phyloP scores from a whole-genome alignment of 2,888 invertebrate species.

The Aspidiotus destructor region DNA sequence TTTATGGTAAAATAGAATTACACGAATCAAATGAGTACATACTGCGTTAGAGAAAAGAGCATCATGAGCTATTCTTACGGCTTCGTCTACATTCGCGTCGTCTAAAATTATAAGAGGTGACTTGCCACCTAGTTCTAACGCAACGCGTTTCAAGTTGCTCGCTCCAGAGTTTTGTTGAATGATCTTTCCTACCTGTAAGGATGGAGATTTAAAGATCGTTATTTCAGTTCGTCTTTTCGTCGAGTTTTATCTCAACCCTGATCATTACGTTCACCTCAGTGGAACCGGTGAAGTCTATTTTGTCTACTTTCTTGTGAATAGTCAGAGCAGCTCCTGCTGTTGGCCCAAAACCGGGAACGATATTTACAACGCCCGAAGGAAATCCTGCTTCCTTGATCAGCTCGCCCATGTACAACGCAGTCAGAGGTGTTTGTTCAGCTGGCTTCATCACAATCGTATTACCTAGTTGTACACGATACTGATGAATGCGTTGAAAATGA shows the following conservation, averaged over 20 bases:
- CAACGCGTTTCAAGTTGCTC: constrained; percentile 70
- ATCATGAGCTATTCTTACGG: constrained; percentile 36
- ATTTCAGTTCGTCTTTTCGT: background rate
- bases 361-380: constrained; percentile 67
- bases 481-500: constrained; percentile 24
- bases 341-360: constrained; percentile 64
- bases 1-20: too few relatives aligned
- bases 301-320: constrained; percentile 57
- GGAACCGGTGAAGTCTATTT: constrained; percentile 74
- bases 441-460: constrained; percentile 66
- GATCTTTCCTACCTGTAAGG: constrained; percentile 45
- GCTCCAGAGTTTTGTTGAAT: constrained; percentile 58
- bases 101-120: constrained; percentile 76
- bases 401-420: constrained; percentile 62
- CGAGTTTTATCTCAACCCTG: too few relatives aligned
- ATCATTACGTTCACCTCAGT: constrained; percentile 47
- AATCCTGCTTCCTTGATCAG: constrained; percentile 68
- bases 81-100: constrained; percentile 60
- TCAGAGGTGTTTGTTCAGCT: constrained; percentile 74
- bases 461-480: constrained; percentile 23
- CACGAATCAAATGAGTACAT: background rate
- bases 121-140: constrained; percentile 81
- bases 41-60: constrained; percentile 37
- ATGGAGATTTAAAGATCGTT: constrained; percentile 19
- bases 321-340: constrained; percentile 64